A percentile compares a stretch with the other conserved stretches of the same genome.
Evolutionary conservation across 2,888 invertebrate species (phyloP).

Genomic region (Macrophya annulata): DNA sequence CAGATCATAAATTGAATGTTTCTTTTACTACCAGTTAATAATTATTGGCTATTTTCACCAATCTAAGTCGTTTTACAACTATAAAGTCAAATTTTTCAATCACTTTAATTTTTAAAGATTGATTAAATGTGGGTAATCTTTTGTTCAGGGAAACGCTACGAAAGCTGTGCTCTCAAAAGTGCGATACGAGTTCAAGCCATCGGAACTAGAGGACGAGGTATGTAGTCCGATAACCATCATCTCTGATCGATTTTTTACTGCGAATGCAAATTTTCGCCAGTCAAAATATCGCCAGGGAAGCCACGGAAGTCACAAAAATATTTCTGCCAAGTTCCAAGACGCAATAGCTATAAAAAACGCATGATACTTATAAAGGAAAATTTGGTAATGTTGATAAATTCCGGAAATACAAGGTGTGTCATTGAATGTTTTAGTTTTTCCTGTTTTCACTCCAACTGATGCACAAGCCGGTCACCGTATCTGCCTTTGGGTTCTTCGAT

Average conservation of each 20-base stretch:
- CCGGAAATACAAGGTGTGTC: neutral
- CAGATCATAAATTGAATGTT: neutral
- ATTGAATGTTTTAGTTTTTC: slow-evolving; percentile 1
- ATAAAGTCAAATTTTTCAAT: neutral
- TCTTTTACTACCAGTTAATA: neutral
- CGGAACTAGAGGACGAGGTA: slow-evolving; percentile 5
- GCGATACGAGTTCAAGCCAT: neutral
- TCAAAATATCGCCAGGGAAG: neutral
- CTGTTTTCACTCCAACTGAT: neutral
- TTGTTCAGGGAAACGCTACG: neutral
- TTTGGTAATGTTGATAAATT: neutral
- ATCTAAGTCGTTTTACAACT: neutral
- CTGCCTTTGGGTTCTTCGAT: neutral
- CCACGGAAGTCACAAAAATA: too few relatives aligned
- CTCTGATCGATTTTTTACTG: neutral
- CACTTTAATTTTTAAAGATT: too few relatives aligned
- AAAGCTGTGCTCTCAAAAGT: neutral
- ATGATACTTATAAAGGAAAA: too few relatives aligned
- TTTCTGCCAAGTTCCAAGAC: too few relatives aligned
- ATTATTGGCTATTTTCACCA: neutral
- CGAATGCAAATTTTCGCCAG: neutral
- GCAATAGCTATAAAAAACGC: too few relatives aligned
- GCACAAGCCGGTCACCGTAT: neutral
- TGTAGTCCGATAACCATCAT: neutral
- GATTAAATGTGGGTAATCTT: too few relatives aligned